Evolutionary conservation across 2,888 invertebrate genomes (phyloP).

Genomic region (Mythimna ferrago): DNA sequence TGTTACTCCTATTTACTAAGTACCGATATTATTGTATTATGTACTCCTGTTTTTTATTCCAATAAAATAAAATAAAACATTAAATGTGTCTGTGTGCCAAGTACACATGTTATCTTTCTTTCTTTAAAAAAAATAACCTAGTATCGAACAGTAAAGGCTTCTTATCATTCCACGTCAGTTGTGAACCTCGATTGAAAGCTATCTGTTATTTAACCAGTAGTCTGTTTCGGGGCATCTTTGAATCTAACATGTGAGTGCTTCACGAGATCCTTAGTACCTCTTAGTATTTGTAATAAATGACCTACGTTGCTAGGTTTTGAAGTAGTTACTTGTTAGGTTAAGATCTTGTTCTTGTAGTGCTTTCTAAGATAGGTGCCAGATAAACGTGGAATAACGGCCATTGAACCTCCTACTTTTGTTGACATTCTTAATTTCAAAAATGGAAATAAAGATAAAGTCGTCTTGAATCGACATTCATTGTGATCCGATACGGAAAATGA

Average conservation of each 20-base stretch:
- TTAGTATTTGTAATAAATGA: constrained; percentile 32
- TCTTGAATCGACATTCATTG: no score
- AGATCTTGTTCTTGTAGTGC: constrained; percentile 6
- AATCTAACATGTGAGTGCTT: constrained; percentile 25
- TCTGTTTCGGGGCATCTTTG: constrained; percentile 12
- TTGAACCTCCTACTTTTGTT: no score
- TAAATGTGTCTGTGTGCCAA: no score
- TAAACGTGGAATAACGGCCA: no score
- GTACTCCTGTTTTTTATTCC: no score
- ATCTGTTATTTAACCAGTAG: constrained; percentile 35
- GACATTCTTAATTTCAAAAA: no score
- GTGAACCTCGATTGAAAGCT: constrained; percentile 15
- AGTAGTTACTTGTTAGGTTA: constrained; percentile 21
- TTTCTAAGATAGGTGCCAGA: not conserved
- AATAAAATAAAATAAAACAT: no score
- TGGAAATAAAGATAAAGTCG: no score
- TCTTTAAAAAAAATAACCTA: not conserved
- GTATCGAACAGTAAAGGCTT: not conserved
- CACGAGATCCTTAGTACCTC: constrained; percentile 29
- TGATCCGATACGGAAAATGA: no score
- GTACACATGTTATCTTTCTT: no score
- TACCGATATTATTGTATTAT: no score
- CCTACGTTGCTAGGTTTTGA: constrained; percentile 22
- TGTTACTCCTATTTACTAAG: no score
- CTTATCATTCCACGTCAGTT: constrained; percentile 31